A percentile compares a stretch with the other conserved stretches of the same genome.
Evolutionary conservation across 2,113 vertebrate species (phyloP).

Genomic region (Carassius auratus): DNA sequence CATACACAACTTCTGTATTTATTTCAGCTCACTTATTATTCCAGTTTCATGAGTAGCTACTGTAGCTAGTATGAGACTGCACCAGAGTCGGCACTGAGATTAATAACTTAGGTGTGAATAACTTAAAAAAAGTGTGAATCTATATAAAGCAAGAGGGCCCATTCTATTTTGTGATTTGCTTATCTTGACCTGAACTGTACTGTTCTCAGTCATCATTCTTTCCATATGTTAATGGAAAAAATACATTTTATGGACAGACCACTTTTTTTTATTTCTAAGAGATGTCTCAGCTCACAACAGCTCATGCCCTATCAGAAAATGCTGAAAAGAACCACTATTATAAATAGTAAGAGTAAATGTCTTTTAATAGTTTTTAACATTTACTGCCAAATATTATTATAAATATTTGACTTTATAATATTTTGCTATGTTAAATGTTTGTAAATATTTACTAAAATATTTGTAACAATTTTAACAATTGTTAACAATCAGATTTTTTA

Average conservation of each 20-base stretch:
- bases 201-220: background rate
- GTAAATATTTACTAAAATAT: background rate
- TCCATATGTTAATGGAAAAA: background rate
- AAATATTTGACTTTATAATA: background rate
- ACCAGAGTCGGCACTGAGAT: background rate
- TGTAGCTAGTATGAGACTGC: background rate
- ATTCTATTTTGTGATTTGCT: constrained; percentile 7
- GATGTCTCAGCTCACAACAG: background rate
- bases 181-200: background rate
- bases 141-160: background rate
- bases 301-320: background rate
- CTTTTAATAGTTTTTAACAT: too few relatives aligned
- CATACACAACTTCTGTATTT: background rate
- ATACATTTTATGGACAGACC: background rate
- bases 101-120: background rate
- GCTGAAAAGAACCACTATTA: background rate
- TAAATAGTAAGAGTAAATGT: background rate
- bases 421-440: background rate
- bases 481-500: background rate
- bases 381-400: too few relatives aligned
- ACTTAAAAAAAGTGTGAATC: background rate
- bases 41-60: background rate
- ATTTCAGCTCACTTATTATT: background rate
- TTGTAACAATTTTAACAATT: background rate
- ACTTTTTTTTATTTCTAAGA: background rate